Evolutionary conservation across 2,113 vertebrate genomes (phyloP).

Genomic region (Forbesichthys agassizii): DNA sequence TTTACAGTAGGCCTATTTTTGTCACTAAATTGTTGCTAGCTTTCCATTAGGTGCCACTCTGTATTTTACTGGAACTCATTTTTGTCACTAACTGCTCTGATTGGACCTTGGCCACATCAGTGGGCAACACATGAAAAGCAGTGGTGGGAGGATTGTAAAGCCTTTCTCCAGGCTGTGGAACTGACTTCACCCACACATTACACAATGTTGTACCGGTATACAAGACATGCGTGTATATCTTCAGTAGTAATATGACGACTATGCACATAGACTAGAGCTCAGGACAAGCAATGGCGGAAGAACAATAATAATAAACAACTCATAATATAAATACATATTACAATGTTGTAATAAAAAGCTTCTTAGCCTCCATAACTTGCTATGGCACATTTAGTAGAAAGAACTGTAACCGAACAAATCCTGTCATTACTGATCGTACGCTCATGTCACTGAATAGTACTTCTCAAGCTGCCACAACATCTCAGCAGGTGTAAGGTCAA

Average conservation of each 20-base stretch:
- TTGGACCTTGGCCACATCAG: conserved; percentile 55
- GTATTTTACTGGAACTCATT: conserved; percentile 53
- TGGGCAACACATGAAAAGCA: conserved; percentile 60
- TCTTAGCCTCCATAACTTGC: no score
- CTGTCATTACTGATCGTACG: no score
- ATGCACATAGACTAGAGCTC: neutral
- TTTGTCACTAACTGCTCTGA: conserved; percentile 46
- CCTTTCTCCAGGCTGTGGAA: conserved; percentile 60
- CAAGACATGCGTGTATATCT: conserved; percentile 29
- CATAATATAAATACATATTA: no score
- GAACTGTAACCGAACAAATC: no score
- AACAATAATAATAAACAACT: no score
- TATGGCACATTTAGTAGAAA: no score
- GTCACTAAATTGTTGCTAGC: conserved; percentile 39
- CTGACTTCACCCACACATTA: conserved; percentile 54
- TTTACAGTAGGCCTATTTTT: conserved; percentile 26
- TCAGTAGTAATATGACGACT: conserved; percentile 18
- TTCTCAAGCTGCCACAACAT: no score
- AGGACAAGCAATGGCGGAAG: neutral
- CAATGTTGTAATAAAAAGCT: no score
- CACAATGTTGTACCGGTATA: conserved; percentile 37
- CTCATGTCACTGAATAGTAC: no score
- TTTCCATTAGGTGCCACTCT: conserved; percentile 43
- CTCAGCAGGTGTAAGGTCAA: no score
- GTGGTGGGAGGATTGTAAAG: conserved; percentile 53